Evolutionary conservation across 2,888 invertebrate genomes (phyloP).

Genomic region (Linnaemya tessellans): DNA sequence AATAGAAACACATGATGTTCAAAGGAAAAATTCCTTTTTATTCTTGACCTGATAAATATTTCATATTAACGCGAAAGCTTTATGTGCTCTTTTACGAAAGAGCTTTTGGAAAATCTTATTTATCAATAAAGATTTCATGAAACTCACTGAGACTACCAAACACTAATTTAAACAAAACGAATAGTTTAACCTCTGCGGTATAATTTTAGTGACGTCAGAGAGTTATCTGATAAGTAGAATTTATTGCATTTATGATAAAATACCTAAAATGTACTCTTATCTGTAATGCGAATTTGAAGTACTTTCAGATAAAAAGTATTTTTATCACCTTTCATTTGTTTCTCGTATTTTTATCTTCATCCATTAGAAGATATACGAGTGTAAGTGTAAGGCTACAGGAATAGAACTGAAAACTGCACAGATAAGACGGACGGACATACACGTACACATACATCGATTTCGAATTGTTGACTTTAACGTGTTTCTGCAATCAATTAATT

Average conservation of each 20-base stretch:
- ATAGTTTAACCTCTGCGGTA: too few relatives aligned
- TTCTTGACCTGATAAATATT: too few relatives aligned
- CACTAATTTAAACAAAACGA: background rate
- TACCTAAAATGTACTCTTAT: constrained; percentile 39
- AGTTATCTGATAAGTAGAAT: constrained; percentile 23
- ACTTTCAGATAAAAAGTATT: constrained; percentile 49
- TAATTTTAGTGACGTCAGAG: too few relatives aligned
- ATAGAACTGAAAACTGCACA: background rate
- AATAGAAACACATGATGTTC: background rate
- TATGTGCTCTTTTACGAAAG: background rate
- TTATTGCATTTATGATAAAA: constrained; percentile 30
- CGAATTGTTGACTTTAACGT: too few relatives aligned
- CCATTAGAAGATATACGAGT: background rate
- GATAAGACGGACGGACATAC: too few relatives aligned
- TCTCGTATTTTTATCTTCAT: background rate
- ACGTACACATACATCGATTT: too few relatives aligned
- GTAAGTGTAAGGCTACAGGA: background rate
- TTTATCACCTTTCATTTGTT: constrained; percentile 25
- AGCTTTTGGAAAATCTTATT: too few relatives aligned
- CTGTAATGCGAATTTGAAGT: constrained; percentile 32
- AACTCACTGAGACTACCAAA: too few relatives aligned
- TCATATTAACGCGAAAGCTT: too few relatives aligned
- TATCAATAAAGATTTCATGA: too few relatives aligned
- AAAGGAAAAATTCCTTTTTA: background rate
- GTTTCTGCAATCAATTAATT: too few relatives aligned